Evolutionary conservation across 35 echinoderm and acorn worm species (phyloP).

Genomic region (Heliocidaris erythrogramma): DNA sequence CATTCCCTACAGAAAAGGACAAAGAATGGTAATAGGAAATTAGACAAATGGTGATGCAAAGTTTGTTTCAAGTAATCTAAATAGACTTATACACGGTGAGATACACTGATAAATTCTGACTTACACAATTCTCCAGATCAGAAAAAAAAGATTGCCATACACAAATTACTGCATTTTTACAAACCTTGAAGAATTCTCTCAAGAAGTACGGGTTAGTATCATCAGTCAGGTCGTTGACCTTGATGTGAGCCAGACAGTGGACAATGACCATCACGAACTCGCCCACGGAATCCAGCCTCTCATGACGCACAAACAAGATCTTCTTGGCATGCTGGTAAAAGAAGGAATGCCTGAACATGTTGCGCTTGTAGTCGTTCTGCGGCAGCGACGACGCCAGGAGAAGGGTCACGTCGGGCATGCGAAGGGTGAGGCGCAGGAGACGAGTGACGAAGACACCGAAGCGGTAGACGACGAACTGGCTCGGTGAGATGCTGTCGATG

Average conservation of each 20-base stretch:
- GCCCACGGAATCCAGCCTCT: conserved; percentile 91
- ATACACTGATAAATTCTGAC: too few species aligned
- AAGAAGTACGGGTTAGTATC: conserved; percentile 84
- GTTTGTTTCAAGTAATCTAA: too few species aligned
- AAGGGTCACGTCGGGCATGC: conserved; percentile 83
- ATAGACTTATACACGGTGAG: too few species aligned
- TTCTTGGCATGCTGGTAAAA: conserved; percentile 91
- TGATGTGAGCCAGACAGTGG: conserved; percentile 96
- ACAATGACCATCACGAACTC: conserved; percentile 93
- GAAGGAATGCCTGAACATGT: conserved; percentile 98
- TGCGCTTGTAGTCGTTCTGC: conserved; percentile 87
- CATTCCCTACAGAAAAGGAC: conserved; percentile 55
- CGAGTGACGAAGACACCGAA: conserved; percentile 94
- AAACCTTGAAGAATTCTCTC: conserved; percentile 93
- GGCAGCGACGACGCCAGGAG: conserved; percentile 79
- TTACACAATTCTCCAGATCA: too few species aligned
- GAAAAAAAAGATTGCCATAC: too few species aligned
- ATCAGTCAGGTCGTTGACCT: conserved; percentile 80
- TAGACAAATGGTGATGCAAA: too few species aligned
- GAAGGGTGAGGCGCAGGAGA: conserved; percentile 67
- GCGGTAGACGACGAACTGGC: conserved; percentile 95
- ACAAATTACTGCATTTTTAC: too few species aligned
- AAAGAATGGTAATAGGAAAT: background rate
- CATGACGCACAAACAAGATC: conserved; percentile 87
- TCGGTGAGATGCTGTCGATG: conserved; percentile 94